Percentiles rank a stretch among this genome's conserved stretches.
These are phyloP conservation scores for Euzophera pinguis DNA, from an alignment of 2,888 invertebrate genomes.

Conservation along the genomic window DNA sequence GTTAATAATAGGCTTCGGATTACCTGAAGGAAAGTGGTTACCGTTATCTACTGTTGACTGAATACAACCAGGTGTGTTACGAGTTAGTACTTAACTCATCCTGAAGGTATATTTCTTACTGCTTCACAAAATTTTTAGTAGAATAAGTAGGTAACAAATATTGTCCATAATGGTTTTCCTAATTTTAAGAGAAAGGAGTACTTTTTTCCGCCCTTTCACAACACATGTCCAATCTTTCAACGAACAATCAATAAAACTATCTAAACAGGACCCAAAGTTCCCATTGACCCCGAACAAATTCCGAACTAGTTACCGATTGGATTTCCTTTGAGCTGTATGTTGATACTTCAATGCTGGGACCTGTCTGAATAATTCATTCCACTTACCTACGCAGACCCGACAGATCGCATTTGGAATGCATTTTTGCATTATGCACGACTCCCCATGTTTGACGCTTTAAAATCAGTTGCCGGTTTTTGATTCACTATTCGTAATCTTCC, in stretches of 20 bases:
- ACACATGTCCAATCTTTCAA: not conserved
- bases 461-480: conserved; percentile 26
- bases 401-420: conserved; percentile 56
- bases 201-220: too few relatives aligned
- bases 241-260: not conserved
- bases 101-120: too few relatives aligned
- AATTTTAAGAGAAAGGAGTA: too few relatives aligned
- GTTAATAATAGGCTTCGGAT: too few relatives aligned
- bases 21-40: too few relatives aligned
- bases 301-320: conserved; percentile 41
- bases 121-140: too few relatives aligned
- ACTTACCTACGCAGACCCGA: conserved; percentile 38
- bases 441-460: conserved; percentile 38
- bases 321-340: conserved; percentile 38
- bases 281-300: conserved; percentile 26
- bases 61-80: too few relatives aligned
- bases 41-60: too few relatives aligned
- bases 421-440: conserved; percentile 55
- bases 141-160: too few relatives aligned
- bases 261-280: not conserved
- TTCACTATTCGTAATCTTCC: not conserved
- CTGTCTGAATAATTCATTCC: conserved; percentile 57
- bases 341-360: conserved; percentile 28
- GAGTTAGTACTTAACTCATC: too few relatives aligned
- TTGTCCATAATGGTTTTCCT: too few relatives aligned